Percentiles rank a stretch among this genome's conserved stretches.
Evolutionary conservation across 2,888 invertebrate species (phyloP).

Genomic region (Zhuqinia jingwanae): DNA sequence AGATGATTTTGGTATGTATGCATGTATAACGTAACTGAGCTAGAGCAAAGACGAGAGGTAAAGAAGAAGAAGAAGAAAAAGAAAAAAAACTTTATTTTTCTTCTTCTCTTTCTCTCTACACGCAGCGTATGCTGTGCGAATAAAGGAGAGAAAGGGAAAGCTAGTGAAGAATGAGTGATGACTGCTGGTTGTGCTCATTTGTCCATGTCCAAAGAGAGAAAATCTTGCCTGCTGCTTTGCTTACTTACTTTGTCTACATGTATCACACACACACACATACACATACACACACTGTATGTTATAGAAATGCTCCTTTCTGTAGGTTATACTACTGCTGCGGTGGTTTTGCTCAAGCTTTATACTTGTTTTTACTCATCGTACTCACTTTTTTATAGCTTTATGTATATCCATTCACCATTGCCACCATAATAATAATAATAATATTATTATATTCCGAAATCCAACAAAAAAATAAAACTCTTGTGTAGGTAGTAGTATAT

Average conservation of each 20-base stretch:
- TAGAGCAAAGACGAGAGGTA: constrained; percentile 3
- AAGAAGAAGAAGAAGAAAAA: constrained; percentile 44
- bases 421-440: constrained; percentile 2
- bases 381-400: constrained; percentile 52
- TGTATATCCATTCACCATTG: background rate
- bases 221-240: constrained; percentile 67
- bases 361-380: constrained; percentile 34
- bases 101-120: constrained; percentile 16
- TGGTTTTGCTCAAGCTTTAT: no score
- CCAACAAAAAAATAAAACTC: no score
- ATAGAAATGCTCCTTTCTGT: no score
- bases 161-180: constrained; percentile 74
- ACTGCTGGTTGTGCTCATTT: constrained; percentile 73
- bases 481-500: no score
- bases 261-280: no score
- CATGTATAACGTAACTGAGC: background rate
- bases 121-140: constrained; percentile 41
- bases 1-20: background rate
- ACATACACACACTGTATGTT: no score
- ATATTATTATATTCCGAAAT: no score
- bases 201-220: constrained; percentile 73
- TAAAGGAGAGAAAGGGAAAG: constrained; percentile 5
- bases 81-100: constrained; percentile 38
- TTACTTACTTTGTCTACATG: background rate
- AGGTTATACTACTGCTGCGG: no score